Evolutionary conservation across 2,113 vertebrate genomes (phyloP), one percentile per base, ranked within the genome.

Genomic region (Zingel zingel): DNA sequence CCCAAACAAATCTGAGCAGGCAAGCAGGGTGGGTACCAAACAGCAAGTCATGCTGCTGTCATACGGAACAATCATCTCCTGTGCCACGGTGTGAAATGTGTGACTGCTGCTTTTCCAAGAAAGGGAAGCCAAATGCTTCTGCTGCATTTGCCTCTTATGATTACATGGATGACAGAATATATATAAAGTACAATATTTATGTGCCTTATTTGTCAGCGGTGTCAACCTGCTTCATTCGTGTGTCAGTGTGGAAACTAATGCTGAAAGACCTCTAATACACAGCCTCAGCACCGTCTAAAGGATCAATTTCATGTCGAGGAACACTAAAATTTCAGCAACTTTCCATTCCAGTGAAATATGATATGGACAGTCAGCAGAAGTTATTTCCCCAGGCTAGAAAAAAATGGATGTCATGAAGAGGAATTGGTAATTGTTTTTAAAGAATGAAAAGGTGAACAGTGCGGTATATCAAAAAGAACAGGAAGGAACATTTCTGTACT

Each of bases 331-430:
- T 47, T 66, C 63, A 79, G 77, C 48, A 80, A 76, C 43, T 78
- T 88, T 77, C 50, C 56, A 50, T 82, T 77, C 18, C 36, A 54
- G 47, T 66, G 58, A 88, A 79, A 81, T 71, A 83, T 43, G 57
- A 76, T 56, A 67, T 64, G 51, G 53, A 73, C 53, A 54, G 53
- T 87, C 82, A 88, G 84, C 79, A 87, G 78, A 88, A 72, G 56
- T 48, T 63, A 66, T 66, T 86, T 81, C 68, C 61, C 25, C 18
- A 8, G 68, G 63, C 54, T 53, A 39, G 64, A 76, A 53, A 83
- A 39, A 77, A 21, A 79, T 64, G 73, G 36, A 78, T 36, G 77
- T 69, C 36, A n/a, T 43, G n/a, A 71, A 70, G 45, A 59, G 45
- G 64, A 23, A 70, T 13, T 21, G 33, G 57, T 19, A 66, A 70